Evolutionary conservation across 2,113 vertebrate genomes (phyloP), one percentile per base, ranked within the genome.

Genomic region (Bombycilla garrulus): DNA sequence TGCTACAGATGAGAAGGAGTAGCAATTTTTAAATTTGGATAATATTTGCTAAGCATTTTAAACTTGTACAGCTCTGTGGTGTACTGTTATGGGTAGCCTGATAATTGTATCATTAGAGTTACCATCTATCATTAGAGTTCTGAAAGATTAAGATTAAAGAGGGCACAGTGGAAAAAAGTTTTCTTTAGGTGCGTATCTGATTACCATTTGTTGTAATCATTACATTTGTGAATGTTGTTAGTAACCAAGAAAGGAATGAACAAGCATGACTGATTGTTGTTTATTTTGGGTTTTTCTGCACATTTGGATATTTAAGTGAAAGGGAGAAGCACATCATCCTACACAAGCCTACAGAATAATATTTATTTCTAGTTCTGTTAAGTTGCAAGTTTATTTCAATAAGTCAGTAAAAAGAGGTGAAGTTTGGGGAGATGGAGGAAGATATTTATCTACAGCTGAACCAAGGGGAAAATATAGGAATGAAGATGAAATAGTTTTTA

Each of bases 351-450:
- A 45, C 13, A 45, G 36, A 62, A 36, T 14, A 57, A 53, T 31
- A 28, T 33, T 60, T 57, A 25, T 62, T 93, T 83, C 42, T 62
- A 29, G 7, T 21, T 10, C 36, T 79, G 60, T 53, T 5, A 40
- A 58, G 22, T 19, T 73, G 10, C 38, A 4, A 16, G 6, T 66
- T 82, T 45, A 35, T 82, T 67, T 64, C 29, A 54, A 2, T 42
- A 66, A 50, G 15, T 57, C 22, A 8, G 25, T 42, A 51, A 77
- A 72, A 23, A 38, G 18, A 44, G 26, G 5, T 64, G 8, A 74
- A 47, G 4, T 28, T 77, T 11, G 5, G 16, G 9, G 23, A 15
- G 5, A 0, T 4, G 4, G 6, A 11, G 9, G 4, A 8, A 12
- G 38, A 33, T 8, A 1, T 29, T 50, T 74, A 22, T 17, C 22